Conservation (phyloP, 1,140 invertebrate genomes). For the Solenopsis invicta region DNA sequence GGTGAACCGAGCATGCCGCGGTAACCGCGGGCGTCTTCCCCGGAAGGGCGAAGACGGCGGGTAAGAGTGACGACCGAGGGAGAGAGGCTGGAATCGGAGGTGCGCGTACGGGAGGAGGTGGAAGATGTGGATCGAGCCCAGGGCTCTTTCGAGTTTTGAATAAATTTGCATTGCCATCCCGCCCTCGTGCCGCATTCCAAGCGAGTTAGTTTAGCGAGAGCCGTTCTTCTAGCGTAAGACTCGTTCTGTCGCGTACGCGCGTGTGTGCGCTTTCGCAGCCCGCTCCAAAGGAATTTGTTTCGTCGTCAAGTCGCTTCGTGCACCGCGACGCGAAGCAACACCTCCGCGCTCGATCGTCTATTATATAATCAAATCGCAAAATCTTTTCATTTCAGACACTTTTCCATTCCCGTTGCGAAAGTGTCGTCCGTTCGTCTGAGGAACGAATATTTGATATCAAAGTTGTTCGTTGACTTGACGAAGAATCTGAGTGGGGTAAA, state of each 20-base stretch:
- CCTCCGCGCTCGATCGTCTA: background rate
- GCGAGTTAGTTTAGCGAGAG: constrained; percentile 63
- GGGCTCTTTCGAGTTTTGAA: constrained; percentile 69
- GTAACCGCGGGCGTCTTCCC: constrained; percentile 48
- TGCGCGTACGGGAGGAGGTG: background rate
- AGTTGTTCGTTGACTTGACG: background rate
- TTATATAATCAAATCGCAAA: background rate
- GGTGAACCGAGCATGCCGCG: constrained; percentile 14
- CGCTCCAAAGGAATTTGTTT: constrained; percentile 10
- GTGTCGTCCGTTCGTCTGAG: background rate
- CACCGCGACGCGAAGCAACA: background rate
- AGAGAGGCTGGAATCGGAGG: constrained; percentile 21
- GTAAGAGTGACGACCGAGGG: constrained; percentile 4
- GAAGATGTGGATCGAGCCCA: constrained; percentile 50
- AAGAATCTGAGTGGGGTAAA: constrained; percentile 3
- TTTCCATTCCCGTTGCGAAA: background rate
- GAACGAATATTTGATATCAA: background rate
- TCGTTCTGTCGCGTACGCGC: constrained; percentile 47
- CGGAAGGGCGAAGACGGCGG: constrained; percentile 52
- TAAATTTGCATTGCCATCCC: constrained; percentile 72
- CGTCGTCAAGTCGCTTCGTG: background rate
- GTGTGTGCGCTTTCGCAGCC: constrained; percentile 17
- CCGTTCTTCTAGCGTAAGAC: constrained; percentile 64
- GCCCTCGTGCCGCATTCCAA: constrained; percentile 68
- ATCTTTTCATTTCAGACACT: background rate